These are phyloP conservation scores for Aphelenchoides bicaudatus DNA, from an alignment of 2,888 invertebrate species.

Conservation along the genomic window DNA sequence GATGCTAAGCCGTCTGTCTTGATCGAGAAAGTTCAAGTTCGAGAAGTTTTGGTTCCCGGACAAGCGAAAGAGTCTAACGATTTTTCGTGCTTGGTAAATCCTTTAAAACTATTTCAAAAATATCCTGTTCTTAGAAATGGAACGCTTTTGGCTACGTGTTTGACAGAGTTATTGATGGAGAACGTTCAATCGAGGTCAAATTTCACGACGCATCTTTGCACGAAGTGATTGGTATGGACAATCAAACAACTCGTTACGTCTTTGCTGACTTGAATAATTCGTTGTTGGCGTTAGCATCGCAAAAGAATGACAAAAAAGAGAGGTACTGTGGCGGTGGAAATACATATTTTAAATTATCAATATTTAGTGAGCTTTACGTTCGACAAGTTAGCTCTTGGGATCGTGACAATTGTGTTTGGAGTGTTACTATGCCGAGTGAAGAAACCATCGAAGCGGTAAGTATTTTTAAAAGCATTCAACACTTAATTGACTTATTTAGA, in stretches of 20 bases:
- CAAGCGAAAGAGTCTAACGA: neutral
- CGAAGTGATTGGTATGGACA: slow-evolving; percentile 82
- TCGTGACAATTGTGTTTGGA: slow-evolving; percentile 40
- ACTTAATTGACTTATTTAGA: slow-evolving; percentile 21
- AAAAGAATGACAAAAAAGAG: slow-evolving; percentile 24
- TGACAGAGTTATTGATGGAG: neutral
- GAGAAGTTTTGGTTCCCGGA: neutral
- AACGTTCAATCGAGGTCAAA: slow-evolving; percentile 64
- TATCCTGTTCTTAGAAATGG: neutral
- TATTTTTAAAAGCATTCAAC: no score
- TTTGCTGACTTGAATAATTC: slow-evolving; percentile 80
- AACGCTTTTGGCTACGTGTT: slow-evolving; percentile 13
- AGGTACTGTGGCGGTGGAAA: slow-evolving; percentile 14
- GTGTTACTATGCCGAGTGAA: slow-evolving; percentile 28
- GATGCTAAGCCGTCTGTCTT: neutral
- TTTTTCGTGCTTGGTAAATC: slow-evolving; percentile 2
- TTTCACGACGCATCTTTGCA: slow-evolving; percentile 87
- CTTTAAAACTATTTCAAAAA: neutral
- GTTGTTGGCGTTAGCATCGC: slow-evolving; percentile 68
- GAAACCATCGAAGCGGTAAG: no score
- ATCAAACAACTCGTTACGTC: slow-evolving; percentile 75
- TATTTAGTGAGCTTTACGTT: slow-evolving; percentile 36
- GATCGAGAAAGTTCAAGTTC: neutral
- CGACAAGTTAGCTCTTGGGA: slow-evolving; percentile 42
- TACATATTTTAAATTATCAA: neutral